Base-by-base conservation (phyloP, 2,888 invertebrate species). In the Cabera pusaria region DNA sequence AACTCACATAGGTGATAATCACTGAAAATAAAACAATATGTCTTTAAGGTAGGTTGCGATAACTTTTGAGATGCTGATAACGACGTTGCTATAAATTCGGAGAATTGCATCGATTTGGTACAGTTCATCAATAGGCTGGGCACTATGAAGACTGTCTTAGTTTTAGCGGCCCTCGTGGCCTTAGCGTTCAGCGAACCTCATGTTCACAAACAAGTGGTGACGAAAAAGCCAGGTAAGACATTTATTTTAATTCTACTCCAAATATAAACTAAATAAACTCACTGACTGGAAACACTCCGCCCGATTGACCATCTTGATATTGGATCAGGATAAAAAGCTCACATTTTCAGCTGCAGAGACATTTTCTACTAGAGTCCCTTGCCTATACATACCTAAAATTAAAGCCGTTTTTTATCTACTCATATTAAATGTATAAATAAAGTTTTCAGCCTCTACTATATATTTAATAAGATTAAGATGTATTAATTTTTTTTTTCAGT, bases 101-200 rank as follows among this genome's bases (percentile, higher is more conserved):
- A 7, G 8, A 6, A 7, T 3, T 1, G 5, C 6, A 3, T 17
- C 31, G 36, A 33, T 17, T 16, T 35, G 44, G 64, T 40, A 84
- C 83, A 84, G 82, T 84, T 76, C 64, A 49, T 67, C 67, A 63
- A 62, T 58, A 54, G 49, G 50, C 62, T 57, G 62, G 56, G 52
- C 52, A 82, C 60, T 55, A 88, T 87, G 90, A 90, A 83, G 82
- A 82, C 86, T 76, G 78, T 86, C 72, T 45, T 88, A 49, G 64
- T 85, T 41, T 59, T 90, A 35, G 75, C 82, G 29, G 74, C 74
- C 53, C 62, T 86, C 14, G 64, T 82, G 50, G 83, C 79, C 53
- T 55, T 89, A 52, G 77, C 75, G 41, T 53, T 72, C 35, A 82
- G 80, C 40, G 65, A 66, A 18, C 57, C 59, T 48, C 47, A 46